Evolutionary conservation across 1,140 invertebrate species (phyloP).

Genomic region (Elymnias hypermnestra): DNA sequence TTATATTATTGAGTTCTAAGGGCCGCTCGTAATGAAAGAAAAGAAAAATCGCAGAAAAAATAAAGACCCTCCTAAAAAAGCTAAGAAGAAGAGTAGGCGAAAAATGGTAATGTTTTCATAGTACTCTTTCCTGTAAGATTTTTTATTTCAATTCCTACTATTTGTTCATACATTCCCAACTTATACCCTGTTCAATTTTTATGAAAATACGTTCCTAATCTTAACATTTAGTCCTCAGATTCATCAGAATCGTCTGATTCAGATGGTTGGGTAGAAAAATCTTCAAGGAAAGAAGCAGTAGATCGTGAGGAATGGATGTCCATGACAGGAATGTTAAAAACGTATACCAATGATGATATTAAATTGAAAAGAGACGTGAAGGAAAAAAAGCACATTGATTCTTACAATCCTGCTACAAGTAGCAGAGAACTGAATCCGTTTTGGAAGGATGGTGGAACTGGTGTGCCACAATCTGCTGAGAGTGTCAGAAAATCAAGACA

Average conservation of each 20-base stretch:
- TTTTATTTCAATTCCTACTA: conserved; percentile 1
- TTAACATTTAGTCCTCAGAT: conserved; percentile 41
- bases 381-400: conserved; percentile 75
- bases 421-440: conserved; percentile 92
- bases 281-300: conserved; percentile 20
- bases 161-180: not conserved
- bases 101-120: conserved; percentile 42
- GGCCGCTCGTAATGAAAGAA: conserved; percentile 29
- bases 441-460: conserved; percentile 92
- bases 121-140: no score
- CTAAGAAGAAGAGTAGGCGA: conserved; percentile 17
- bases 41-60: conserved; percentile 36
- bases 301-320: conserved; percentile 78
- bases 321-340: conserved; percentile 65
- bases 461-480: conserved; percentile 79
- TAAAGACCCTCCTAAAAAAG: conserved; percentile 26
- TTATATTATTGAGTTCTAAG: not conserved
- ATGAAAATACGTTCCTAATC: no score
- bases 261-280: conserved; percentile 78
- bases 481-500: conserved; percentile 44
- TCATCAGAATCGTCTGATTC: conserved; percentile 36
- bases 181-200: not conserved
- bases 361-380: conserved; percentile 66
- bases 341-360: conserved; percentile 69
- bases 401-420: conserved; percentile 84